A percentile compares a stretch with the other conserved stretches of the same genome.
Evolutionary conservation across 2,797 vertebrate genomes (phyloP).

Genomic region (Sciaenops ocellatus): DNA sequence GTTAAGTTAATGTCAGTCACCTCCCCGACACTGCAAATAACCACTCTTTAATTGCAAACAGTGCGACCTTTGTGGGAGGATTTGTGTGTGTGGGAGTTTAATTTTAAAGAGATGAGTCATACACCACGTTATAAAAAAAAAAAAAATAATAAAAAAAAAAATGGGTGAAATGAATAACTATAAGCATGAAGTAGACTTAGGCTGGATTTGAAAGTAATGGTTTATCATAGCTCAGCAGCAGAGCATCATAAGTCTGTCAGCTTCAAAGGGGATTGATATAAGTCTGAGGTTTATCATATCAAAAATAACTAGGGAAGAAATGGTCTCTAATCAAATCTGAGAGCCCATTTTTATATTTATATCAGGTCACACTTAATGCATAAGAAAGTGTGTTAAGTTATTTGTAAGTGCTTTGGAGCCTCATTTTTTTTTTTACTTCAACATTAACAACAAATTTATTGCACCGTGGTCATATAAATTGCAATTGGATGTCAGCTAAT

Average conservation of each 20-base stretch:
- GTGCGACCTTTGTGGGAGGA: constrained; percentile 46
- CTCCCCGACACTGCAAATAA: constrained; percentile 37
- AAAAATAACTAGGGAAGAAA: constrained; percentile 34
- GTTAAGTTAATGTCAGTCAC: constrained; percentile 43
- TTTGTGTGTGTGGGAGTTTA: constrained; percentile 51
- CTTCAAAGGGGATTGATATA: constrained; percentile 43
- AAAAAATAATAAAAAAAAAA: constrained; percentile 34
- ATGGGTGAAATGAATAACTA: constrained; percentile 34
- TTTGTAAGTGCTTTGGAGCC: constrained; percentile 10
- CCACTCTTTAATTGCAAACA: constrained; percentile 54
- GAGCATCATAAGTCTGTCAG: constrained; percentile 41
- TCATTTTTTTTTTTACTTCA: constrained; percentile 17
- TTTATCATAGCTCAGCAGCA: constrained; percentile 40
- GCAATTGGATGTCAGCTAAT: constrained; percentile 12
- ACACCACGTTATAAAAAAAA: constrained; percentile 23
- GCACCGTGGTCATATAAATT: constrained; percentile 25
- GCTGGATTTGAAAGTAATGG: constrained; percentile 62
- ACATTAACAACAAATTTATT: constrained; percentile 17
- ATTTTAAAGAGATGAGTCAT: constrained; percentile 65
- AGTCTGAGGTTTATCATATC: constrained; percentile 43
- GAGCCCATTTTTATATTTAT: not conserved
- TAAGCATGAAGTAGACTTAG: constrained; percentile 44
- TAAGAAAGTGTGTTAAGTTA: constrained; percentile 13
- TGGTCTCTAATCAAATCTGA: constrained; percentile 19
- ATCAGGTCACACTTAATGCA: constrained; percentile 14